Percentiles rank a stretch among this genome's conserved stretches.
Evolutionary conservation across 2,888 invertebrate species (phyloP).

Genomic region (Muschampia plurimacula): DNA sequence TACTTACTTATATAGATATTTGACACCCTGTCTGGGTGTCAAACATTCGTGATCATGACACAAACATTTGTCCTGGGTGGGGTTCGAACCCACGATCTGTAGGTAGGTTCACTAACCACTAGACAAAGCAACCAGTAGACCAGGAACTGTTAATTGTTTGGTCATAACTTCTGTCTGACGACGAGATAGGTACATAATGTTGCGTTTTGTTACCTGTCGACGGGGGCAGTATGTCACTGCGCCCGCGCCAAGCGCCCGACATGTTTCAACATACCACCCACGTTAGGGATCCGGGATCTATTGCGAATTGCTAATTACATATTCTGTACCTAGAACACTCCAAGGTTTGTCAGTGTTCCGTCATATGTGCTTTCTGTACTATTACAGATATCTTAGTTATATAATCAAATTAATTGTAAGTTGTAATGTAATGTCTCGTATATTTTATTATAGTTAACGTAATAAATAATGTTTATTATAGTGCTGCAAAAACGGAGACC

Average conservation of each 20-base stretch:
- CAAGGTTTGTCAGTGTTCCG: background rate
- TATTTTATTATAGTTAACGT: background rate
- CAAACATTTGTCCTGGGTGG: too few species aligned
- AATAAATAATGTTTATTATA: constrained; percentile 11
- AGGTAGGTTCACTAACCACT: too few species aligned
- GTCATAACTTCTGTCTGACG: constrained; percentile 23
- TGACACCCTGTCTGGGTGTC: too few species aligned
- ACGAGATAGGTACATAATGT: constrained; percentile 8
- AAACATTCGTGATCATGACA: too few species aligned
- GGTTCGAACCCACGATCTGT: too few species aligned
- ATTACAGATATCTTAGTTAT: too few species aligned
- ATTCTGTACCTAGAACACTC: background rate
- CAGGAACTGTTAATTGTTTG: constrained; percentile 15
- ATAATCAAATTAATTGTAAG: background rate
- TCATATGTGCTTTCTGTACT: background rate
- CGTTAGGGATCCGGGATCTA: constrained; percentile 42
- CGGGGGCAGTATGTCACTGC: constrained; percentile 58
- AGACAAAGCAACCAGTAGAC: too few species aligned
- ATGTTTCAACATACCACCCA: constrained; percentile 64
- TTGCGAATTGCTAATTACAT: constrained; percentile 16
- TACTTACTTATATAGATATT: too few species aligned
- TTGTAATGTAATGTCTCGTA: background rate
- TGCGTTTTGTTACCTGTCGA: constrained; percentile 52
- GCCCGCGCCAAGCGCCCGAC: constrained; percentile 49
- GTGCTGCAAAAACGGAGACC: constrained; percentile 6